Percentiles rank a stretch among this genome's conserved stretches.
Evolutionary conservation across 1,140 invertebrate species (phyloP).

Genomic region (Psilanteris sp.): DNA sequence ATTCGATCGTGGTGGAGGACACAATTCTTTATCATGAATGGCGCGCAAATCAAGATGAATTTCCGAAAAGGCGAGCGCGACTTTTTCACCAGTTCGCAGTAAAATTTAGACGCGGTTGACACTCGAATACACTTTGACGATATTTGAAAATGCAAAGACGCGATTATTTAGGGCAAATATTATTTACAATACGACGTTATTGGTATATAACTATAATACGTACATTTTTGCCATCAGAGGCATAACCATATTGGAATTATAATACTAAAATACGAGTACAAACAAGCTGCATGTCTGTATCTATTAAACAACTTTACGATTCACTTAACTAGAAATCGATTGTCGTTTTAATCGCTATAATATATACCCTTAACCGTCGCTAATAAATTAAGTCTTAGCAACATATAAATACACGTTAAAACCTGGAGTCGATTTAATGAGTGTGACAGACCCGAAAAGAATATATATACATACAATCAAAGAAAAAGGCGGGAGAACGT

Average conservation of each 20-base stretch:
- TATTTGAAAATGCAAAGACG: too few species aligned
- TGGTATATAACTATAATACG: too few species aligned
- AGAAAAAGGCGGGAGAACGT: slow-evolving; percentile 59
- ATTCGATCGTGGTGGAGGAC: slow-evolving; percentile 27
- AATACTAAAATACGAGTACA: too few species aligned
- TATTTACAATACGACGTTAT: too few species aligned
- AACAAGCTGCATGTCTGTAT: too few species aligned
- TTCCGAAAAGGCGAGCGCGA: background rate
- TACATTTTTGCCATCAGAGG: too few species aligned
- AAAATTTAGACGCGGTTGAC: too few species aligned
- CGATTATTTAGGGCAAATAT: too few species aligned
- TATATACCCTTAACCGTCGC: slow-evolving; percentile 41
- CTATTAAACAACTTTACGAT: slow-evolving; percentile 26
- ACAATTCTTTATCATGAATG: slow-evolving; percentile 42
- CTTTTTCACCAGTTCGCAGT: background rate
- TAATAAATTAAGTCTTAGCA: slow-evolving; percentile 48
- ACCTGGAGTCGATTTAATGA: slow-evolving; percentile 44
- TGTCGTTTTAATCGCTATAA: slow-evolving; percentile 32
- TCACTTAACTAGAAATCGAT: slow-evolving; percentile 8
- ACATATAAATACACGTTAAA: slow-evolving; percentile 11
- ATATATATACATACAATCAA: slow-evolving; percentile 48
- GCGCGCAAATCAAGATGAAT: slow-evolving; percentile 25
- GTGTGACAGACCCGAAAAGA: slow-evolving; percentile 33
- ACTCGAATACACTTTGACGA: too few species aligned
- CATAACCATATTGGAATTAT: too few species aligned